phyloP scores from a whole-genome alignment of 2,797 vertebrate genomes.

The Bradypus variegatus region DNA sequence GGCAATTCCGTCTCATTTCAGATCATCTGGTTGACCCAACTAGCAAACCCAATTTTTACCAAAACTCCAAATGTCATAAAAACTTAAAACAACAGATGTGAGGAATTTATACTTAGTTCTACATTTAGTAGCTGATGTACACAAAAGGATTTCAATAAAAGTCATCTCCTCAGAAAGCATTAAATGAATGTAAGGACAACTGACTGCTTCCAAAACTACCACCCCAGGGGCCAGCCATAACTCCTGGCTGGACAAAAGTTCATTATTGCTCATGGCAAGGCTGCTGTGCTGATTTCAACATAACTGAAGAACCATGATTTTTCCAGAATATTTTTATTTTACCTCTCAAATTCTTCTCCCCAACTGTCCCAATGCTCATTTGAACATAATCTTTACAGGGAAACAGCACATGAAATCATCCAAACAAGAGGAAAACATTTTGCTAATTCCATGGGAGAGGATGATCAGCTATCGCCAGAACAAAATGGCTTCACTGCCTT shows the following conservation, averaged over 20 bases:
- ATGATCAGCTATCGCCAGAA: constrained; percentile 34
- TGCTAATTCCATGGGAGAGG: constrained; percentile 57
- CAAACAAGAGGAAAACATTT: constrained; percentile 54
- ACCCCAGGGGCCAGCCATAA: not conserved
- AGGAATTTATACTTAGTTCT: constrained; percentile 23
- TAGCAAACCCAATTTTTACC: not conserved
- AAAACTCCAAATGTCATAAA: constrained; percentile 17
- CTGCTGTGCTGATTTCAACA: not conserved
- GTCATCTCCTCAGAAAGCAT: not conserved
- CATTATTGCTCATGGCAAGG: not conserved
- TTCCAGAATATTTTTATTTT: constrained; percentile 52
- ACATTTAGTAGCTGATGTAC: constrained; percentile 32
- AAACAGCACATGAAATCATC: constrained; percentile 48
- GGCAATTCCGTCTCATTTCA: not conserved
- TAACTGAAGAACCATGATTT: not conserved
- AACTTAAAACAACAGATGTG: not conserved
- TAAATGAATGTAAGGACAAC: not conserved
- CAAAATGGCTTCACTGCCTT: constrained; percentile 49
- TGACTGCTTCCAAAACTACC: not conserved
- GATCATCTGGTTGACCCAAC: not conserved
- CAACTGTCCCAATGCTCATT: constrained; percentile 48
- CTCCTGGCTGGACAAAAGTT: not conserved
- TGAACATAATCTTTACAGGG: constrained; percentile 43
- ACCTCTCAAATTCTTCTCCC: constrained; percentile 62
- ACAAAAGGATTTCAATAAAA: not conserved